Base-by-base conservation (phyloP, 2,888 invertebrate genomes). In the Pachliopta kotzebuea region DNA sequence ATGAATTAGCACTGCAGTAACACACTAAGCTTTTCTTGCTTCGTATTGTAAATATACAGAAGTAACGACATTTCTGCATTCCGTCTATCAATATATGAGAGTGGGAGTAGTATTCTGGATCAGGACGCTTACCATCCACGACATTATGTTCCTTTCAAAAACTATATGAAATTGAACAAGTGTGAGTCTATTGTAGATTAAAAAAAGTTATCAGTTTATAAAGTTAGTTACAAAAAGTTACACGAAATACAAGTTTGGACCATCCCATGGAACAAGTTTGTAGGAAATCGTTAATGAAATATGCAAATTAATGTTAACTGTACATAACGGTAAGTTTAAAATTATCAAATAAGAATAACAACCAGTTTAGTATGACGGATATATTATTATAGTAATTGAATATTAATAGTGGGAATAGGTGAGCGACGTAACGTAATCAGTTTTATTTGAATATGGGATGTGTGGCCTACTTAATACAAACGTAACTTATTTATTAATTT, bases 291-390 rank as follows among this genome's bases (percentile, higher is more conserved):
- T 29, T 60, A 49, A 54, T 59, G 56, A 53, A 37, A n/a, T 57
- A 65, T 65, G 65, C 57, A 61, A 65, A 65, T 65, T 17, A 54
- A 65, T 65, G 61, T 61, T 42, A 61, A 65, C 53, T 45, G 45
- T 60, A 52, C 29, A 26, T 61, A 65, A 65, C 60, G 65, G 65
- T 45, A 61, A 18, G 21, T 61, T 31, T 26, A 21, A 60, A 60
- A 31, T 60, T 56, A 63, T 55, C 50, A 37, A 56, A 61, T 59
- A 56, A 57, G 50, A 58, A 63, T 45, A 67, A 65, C 65, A 58
- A 56, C 49, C 65, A 58, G 58, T 58, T 55, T 24, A 42, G 42
- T 52, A 45, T 56, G 59, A 60, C 55, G 61, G 65, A 57, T 61
- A 60, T 50, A 6, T 57, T 53, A 60, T 53, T 20, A 54, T 56